phyloP scores from a whole-genome alignment of 2,113 vertebrate genomes.

The Xiphias gladius region DNA sequence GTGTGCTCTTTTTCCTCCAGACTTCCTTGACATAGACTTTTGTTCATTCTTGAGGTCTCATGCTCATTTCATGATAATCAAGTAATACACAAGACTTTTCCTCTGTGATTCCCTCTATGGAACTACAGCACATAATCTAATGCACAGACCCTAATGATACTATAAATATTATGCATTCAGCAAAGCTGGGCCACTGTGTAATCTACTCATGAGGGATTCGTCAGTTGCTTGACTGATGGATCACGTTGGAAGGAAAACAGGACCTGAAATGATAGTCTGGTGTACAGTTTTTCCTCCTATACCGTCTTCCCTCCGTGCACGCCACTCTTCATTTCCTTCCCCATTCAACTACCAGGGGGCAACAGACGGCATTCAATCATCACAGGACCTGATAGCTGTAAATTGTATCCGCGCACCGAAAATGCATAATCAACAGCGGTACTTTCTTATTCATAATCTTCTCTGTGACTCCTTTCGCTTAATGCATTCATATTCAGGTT shows the following conservation, averaged over 20 bases:
- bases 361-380: constrained; percentile 77
- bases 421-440: constrained; percentile 78
- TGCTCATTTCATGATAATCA: constrained; percentile 77
- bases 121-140: constrained; percentile 63
- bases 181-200: constrained; percentile 70
- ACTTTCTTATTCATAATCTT: constrained; percentile 79
- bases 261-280: constrained; percentile 65
- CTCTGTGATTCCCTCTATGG: constrained; percentile 53
- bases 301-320: constrained; percentile 44
- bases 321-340: constrained; percentile 71
- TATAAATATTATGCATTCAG: constrained; percentile 72
- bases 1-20: constrained; percentile 39
- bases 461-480: constrained; percentile 64
- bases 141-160: constrained; percentile 64
- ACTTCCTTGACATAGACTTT: constrained; percentile 63
- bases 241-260: constrained; percentile 72
- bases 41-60: constrained; percentile 52
- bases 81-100: constrained; percentile 70
- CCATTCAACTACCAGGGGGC: constrained; percentile 72
- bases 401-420: constrained; percentile 72
- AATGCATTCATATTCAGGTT: constrained; percentile 75
- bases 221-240: constrained; percentile 75
- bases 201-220: constrained; percentile 75
- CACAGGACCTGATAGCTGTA: constrained; percentile 76
- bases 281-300: constrained; percentile 54